Evolutionary conservation across 1,140 invertebrate species (phyloP).

Genomic region (Rhyacophila brunnea): DNA sequence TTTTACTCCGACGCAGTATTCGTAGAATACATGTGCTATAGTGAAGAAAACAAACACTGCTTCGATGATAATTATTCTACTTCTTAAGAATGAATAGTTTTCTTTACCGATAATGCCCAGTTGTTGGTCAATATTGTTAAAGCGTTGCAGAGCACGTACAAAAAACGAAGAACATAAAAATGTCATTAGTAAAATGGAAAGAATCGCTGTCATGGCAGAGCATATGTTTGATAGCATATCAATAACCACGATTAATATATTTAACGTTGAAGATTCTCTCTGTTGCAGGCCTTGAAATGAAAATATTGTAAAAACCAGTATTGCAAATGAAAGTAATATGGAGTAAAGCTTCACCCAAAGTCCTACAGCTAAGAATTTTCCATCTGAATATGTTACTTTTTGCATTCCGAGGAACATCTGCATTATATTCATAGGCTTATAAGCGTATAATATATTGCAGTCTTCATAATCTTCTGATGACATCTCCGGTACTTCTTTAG

Average conservation of each 20-base stretch:
- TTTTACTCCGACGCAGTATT: constrained; percentile 2
- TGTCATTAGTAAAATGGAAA: constrained; percentile 11
- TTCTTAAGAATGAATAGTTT: constrained; percentile 13
- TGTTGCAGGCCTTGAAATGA: not conserved
- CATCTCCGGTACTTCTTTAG: too few relatives aligned
- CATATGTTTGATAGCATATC: constrained; percentile 10
- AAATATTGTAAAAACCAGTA: not conserved
- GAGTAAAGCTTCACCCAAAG: constrained; percentile 15
- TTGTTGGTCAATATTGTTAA: constrained; percentile 22
- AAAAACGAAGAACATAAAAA: constrained; percentile 15
- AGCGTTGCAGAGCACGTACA: constrained; percentile 10
- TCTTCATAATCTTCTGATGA: not conserved
- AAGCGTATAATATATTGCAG: constrained; percentile 3
- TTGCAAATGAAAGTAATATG: not conserved
- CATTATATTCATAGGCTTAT: constrained; percentile 14
- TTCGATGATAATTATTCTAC: constrained; percentile 7
- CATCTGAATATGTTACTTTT: constrained; percentile 10
- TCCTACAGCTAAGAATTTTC: not conserved
- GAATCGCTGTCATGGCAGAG: not conserved
- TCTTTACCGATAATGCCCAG: constrained; percentile 10
- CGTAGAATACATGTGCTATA: constrained; percentile 7
- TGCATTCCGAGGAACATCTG: constrained; percentile 13
- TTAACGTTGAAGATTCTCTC: too few relatives aligned
- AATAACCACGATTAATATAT: not conserved
- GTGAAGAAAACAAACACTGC: not conserved